Percentiles rank a stretch among this genome's conserved stretches.
phyloP scores from a whole-genome alignment of 23 tunicate species.

The Ascidia mentula region DNA sequence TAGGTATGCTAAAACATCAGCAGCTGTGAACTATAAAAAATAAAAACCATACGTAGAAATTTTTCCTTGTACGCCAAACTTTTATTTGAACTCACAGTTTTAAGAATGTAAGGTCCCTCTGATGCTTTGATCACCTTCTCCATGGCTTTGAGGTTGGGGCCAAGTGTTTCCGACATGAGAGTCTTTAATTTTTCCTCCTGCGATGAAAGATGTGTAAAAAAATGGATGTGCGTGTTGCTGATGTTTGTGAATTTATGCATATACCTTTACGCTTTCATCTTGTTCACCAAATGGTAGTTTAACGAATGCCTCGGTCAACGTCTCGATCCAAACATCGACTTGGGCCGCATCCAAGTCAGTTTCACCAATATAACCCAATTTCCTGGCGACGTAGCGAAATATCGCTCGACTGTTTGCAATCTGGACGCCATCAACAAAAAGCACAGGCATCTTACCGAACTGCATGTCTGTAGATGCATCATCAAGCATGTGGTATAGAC shows the following conservation, averaged over 20 bases:
- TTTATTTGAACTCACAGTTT: not conserved
- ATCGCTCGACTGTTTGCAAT: conserved; percentile 42
- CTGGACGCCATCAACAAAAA: conserved; percentile 38
- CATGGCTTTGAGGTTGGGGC: not conserved
- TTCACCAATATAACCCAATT: conserved; percentile 16
- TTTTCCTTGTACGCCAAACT: no score
- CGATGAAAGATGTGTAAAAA: no score
- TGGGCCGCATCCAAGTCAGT: conserved; percentile 18
- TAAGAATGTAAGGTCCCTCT: not conserved
- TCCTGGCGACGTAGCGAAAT: conserved; percentile 26
- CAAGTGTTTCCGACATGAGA: not conserved
- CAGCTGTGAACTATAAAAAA: not conserved
- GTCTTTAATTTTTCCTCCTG: not conserved
- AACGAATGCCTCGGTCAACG: not conserved
- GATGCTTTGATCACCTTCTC: not conserved
- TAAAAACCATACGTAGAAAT: not conserved
- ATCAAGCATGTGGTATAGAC: no score
- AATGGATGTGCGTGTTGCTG: not conserved
- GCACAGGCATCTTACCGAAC: conserved; percentile 27
- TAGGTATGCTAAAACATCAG: not conserved
- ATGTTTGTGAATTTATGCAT: not conserved
- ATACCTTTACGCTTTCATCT: conserved; percentile 23
- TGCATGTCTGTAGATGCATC: conserved; percentile 37
- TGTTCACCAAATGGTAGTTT: conserved; percentile 14
- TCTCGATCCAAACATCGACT: conserved; percentile 27